These are phyloP conservation scores for Myotis vivesi DNA, from an alignment of 2,797 vertebrate species.

Conservation along the genomic window DNA sequence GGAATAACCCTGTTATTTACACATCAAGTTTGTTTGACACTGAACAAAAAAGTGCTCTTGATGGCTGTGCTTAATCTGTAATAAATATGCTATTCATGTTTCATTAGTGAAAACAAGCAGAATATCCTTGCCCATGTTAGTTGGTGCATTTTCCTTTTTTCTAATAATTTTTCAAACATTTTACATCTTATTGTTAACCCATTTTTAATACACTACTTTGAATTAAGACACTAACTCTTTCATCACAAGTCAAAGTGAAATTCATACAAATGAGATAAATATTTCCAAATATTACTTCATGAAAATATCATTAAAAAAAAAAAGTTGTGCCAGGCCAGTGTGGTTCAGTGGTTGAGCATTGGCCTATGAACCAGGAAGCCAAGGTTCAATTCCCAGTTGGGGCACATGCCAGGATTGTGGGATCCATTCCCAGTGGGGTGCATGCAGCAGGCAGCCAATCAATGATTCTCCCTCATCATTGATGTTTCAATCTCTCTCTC, in stretches of 20 bases:
- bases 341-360: too few relatives aligned
- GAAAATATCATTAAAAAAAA: constrained; percentile 28
- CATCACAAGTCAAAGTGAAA: neutral
- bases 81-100: neutral
- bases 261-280: neutral
- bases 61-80: neutral
- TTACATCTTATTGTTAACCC: neutral
- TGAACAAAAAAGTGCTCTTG: neutral
- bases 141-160: neutral
- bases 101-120: constrained; percentile 1
- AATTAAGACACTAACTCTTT: neutral
- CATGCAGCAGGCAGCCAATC: too few relatives aligned
- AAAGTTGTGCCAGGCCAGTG: too few relatives aligned
- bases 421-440: too few relatives aligned
- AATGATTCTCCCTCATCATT: too few relatives aligned
- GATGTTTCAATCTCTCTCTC: too few relatives aligned
- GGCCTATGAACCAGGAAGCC: too few relatives aligned
- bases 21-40: constrained; percentile 43
- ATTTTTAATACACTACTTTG: neutral
- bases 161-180: neutral
- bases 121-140: neutral
- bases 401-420: too few relatives aligned
- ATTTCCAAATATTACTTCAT: constrained; percentile 35
- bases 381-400: too few relatives aligned
- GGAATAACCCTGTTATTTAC: constrained; percentile 35